These are phyloP conservation scores for Bubo blakistoni DNA, from an alignment of 2,113 vertebrate genomes.

Conservation along the genomic window DNA sequence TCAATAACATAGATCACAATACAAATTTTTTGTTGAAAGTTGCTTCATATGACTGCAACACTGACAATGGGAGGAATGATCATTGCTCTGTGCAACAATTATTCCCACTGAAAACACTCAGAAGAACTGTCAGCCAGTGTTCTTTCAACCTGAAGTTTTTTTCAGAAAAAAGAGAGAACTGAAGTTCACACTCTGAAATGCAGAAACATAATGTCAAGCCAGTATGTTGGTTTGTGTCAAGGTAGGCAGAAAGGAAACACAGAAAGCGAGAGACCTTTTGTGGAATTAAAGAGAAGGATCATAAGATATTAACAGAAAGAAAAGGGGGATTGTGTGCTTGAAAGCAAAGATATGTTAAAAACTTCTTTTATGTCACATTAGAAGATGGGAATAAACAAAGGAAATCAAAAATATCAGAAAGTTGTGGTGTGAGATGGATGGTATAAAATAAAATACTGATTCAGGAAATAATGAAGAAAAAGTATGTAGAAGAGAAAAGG, in stretches of 20 bases:
- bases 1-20: neutral
- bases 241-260: neutral
- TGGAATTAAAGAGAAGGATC: neutral
- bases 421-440: neutral
- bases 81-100: neutral
- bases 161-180: neutral
- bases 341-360: neutral
- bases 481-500: neutral
- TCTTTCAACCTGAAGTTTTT: neutral
- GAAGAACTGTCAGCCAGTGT: neutral
- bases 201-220: neutral
- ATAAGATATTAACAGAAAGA: neutral
- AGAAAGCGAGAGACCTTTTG: neutral
- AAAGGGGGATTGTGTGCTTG: rapidly evolving
- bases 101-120: neutral
- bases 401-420: neutral
- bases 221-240: neutral
- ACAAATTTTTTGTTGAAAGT: neutral
- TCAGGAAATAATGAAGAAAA: neutral
- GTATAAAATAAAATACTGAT: neutral
- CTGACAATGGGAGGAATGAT: neutral
- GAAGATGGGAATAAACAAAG: neutral
- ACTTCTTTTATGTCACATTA: neutral
- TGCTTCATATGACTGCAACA: neutral
- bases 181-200: neutral